phyloP scores from a whole-genome alignment of 2,797 vertebrate species.

The Sciurus vulgaris region DNA sequence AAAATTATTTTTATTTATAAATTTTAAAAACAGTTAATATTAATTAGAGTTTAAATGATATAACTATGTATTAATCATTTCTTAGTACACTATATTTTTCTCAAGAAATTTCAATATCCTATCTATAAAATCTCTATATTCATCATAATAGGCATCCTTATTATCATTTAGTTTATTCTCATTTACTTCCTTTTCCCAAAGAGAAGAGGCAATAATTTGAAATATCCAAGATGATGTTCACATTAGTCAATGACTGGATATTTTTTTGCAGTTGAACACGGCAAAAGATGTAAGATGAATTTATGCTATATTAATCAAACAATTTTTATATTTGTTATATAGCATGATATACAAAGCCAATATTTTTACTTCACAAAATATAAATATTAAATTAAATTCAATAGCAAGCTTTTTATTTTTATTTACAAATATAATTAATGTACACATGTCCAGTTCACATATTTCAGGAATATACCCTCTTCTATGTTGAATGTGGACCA shows the following conservation, averaged over 20 bases:
- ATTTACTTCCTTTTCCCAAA: background rate
- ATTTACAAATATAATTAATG: conserved; percentile 10
- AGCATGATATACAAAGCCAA: background rate
- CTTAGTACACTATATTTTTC: background rate
- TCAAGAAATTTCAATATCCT: background rate
- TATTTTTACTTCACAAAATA: conserved; percentile 15
- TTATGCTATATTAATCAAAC: background rate
- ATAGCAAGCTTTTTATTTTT: background rate
- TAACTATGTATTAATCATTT: background rate
- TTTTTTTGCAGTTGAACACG: conserved; percentile 9
- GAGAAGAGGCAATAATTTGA: background rate
- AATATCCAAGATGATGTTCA: background rate
- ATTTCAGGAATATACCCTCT: background rate
- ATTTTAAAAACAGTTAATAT: background rate
- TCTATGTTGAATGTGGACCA: background rate
- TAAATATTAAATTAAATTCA: conserved; percentile 25
- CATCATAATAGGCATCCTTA: background rate
- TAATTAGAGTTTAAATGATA: conserved; percentile 33
- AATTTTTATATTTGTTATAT: background rate
- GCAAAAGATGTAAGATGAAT: background rate
- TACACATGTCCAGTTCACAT: background rate
- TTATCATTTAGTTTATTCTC: background rate
- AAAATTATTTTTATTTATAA: background rate
- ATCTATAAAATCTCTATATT: background rate
- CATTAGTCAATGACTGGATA: background rate